Conservation (phyloP, 1,140 invertebrate species). For the Trypoxylus dichotomus region DNA sequence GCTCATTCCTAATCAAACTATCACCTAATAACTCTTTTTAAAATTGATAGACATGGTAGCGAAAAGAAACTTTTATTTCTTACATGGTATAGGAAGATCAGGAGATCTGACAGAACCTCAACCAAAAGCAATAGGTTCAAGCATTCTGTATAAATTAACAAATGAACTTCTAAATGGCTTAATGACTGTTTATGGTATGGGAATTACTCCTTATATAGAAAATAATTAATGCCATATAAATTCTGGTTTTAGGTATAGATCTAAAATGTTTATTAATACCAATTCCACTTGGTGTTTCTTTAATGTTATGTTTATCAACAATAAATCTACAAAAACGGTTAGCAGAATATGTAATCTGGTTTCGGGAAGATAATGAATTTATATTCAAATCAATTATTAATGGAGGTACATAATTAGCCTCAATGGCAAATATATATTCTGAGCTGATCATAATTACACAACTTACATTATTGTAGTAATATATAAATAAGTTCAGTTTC, state of each 20-base stretch:
- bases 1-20: background rate
- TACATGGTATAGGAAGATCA: conserved; percentile 85
- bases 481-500: conserved; percentile 39
- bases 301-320: conserved; percentile 75
- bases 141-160: conserved; percentile 76
- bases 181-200: conserved; percentile 66
- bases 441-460: too few species aligned
- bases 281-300: conserved; percentile 84
- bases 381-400: conserved; percentile 86
- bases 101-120: conserved; percentile 78
- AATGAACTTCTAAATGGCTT: conserved; percentile 75
- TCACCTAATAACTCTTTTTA: background rate
- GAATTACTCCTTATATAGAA: background rate
- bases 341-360: conserved; percentile 83
- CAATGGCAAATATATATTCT: background rate
- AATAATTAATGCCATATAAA: background rate
- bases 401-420: conserved; percentile 59
- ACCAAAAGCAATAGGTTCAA: conserved; percentile 71
- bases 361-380: conserved; percentile 89
- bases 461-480: background rate
- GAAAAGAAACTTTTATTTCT: conserved; percentile 71
- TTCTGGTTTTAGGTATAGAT: conserved; percentile 61
- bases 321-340: conserved; percentile 67
- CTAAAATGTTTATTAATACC: conserved; percentile 75
- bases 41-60: conserved; percentile 60